phyloP scores from a whole-genome alignment of 2,113 vertebrate species.

The Osmerus eperlanus region DNA sequence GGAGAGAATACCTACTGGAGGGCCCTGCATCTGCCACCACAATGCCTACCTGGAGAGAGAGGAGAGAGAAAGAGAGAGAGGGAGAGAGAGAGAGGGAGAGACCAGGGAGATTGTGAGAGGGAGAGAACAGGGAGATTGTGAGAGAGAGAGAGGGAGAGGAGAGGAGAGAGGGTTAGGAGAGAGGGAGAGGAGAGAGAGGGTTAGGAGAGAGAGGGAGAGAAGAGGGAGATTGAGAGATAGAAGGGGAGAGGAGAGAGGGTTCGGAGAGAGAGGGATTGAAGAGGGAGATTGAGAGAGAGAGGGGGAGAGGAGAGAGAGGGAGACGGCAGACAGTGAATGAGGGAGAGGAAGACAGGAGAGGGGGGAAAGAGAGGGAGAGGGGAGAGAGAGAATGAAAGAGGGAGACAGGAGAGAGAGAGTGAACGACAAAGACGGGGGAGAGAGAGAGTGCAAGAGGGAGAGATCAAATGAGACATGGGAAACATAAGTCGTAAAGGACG shows the following conservation, averaged over 20 bases:
- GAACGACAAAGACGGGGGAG: background rate
- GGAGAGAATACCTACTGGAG: background rate
- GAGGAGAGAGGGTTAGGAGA: constrained; percentile 9
- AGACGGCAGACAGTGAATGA: background rate
- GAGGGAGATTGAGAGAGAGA: constrained; percentile 12
- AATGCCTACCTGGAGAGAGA: background rate
- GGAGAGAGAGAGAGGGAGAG: constrained; percentile 5
- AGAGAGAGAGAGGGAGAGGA: constrained; percentile 1
- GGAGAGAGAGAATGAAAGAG: constrained; percentile 4
- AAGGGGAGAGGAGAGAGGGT: background rate
- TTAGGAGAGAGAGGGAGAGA: background rate
- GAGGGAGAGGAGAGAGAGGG: background rate
- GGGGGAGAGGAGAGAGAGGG: constrained; percentile 25
- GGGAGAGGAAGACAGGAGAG: background rate
- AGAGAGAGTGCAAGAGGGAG: background rate
- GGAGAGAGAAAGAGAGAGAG: background rate
- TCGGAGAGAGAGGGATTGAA: constrained; percentile 15
- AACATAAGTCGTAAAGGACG: background rate
- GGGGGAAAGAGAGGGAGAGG: background rate
- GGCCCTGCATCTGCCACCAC: background rate
- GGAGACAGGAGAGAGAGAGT: background rate
- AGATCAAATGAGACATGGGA: background rate
- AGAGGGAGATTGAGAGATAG: too few species aligned
- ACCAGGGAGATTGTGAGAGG: background rate
- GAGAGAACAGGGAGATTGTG: background rate